These are phyloP conservation scores for Oscheius onirici DNA, from an alignment of 2,888 invertebrate genomes.

Conservation along the genomic window DNA sequence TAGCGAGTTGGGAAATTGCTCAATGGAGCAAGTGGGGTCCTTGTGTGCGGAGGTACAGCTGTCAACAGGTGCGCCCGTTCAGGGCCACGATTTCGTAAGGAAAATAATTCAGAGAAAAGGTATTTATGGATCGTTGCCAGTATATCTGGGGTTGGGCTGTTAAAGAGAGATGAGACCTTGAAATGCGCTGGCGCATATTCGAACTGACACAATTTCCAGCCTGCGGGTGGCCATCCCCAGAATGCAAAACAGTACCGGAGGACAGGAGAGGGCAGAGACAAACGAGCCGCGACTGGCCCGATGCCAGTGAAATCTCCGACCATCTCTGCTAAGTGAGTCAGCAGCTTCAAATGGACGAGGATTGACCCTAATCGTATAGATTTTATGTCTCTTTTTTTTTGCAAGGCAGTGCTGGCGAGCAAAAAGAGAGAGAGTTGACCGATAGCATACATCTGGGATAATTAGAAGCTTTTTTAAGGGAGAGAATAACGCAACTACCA, in stretches of 20 bases:
- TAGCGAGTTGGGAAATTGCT: conserved; percentile 9
- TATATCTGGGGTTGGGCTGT: conserved; percentile 20
- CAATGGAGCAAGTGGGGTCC: conserved; percentile 29
- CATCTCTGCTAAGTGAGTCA: conserved; percentile 15
- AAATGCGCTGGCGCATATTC: conserved; percentile 36
- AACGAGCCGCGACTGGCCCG: conserved; percentile 24
- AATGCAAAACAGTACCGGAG: conserved; percentile 14
- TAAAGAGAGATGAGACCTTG: conserved; percentile 35
- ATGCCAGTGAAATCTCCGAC: conserved; percentile 13
- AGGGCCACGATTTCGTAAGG: neutral
- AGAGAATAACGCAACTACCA: no score
- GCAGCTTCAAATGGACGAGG: conserved; percentile 16
- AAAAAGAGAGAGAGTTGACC: no score
- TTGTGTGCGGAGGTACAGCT: conserved; percentile 1
- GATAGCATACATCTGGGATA: no score
- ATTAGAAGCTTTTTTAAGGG: no score
- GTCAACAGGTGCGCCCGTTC: conserved; percentile 9
- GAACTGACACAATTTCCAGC: conserved; percentile 36
- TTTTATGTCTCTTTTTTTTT: no score
- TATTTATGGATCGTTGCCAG: conserved; percentile 19
- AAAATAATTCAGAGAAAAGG: neutral
- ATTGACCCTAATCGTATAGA: conserved; percentile 15
- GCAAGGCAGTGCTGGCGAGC: no score
- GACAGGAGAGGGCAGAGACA: conserved; percentile 16
- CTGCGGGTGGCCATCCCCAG: conserved; percentile 27